Conservation (phyloP, 2,113 vertebrate genomes). For the Sylvilagus bachmani region DNA sequence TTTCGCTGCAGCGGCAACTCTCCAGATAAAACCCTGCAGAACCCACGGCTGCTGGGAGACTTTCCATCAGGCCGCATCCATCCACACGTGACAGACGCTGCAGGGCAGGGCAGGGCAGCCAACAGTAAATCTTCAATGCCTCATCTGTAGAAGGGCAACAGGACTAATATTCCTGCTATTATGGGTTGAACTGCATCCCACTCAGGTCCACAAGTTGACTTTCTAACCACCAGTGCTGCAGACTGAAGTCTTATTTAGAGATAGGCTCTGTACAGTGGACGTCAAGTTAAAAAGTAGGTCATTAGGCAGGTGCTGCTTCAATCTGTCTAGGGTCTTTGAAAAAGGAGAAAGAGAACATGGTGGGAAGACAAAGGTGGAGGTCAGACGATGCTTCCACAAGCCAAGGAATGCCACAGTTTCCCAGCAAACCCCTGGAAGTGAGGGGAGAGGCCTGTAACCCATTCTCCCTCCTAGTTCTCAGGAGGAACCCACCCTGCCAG, state of each 20-base stretch:
- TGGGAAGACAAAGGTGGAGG: not conserved
- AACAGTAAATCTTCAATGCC: not conserved
- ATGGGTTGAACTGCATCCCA: not conserved
- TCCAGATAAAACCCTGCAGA: not conserved
- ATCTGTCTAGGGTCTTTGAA: not conserved
- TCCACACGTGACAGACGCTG: rapidly evolving
- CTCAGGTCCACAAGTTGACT: not conserved
- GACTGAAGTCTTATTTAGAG: not conserved
- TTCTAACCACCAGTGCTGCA: not conserved
- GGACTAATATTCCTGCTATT: not conserved
- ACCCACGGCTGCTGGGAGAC: not conserved
- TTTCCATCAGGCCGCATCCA: not conserved
- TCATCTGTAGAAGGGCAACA: not conserved
- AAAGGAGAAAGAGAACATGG: not conserved
- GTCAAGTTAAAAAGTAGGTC: not conserved
- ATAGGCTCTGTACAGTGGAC: not conserved
- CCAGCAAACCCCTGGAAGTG: not conserved
- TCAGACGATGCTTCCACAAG: not conserved
- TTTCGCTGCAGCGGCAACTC: not conserved
- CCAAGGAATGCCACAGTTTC: not conserved
- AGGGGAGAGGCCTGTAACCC: not conserved
- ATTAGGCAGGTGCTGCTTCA: not conserved
- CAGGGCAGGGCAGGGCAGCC: not conserved
- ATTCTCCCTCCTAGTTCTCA: not conserved
- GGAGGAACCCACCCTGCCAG: not conserved